Evolutionary conservation across 2,797 vertebrate species (phyloP).

Genomic region (Spheniscus humboldti): DNA sequence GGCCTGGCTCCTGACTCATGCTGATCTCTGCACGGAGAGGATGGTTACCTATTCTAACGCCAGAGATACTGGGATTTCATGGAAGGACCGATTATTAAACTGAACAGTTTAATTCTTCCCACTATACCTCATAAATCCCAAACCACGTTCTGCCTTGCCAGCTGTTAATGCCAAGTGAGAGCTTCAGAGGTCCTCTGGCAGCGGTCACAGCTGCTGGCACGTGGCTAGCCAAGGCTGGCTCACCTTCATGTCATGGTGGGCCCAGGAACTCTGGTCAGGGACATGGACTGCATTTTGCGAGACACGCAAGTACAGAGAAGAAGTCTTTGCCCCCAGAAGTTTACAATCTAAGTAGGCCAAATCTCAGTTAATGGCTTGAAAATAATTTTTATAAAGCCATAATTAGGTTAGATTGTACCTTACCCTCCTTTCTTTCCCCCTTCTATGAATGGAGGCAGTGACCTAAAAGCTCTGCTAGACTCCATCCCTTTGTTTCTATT

Average conservation of each 20-base stretch:
- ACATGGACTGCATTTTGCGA: neutral
- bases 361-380: slow-evolving; percentile 41
- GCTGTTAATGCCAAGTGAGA: neutral
- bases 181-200: neutral
- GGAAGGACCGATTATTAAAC: neutral
- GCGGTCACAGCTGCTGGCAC: neutral
- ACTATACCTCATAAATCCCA: neutral
- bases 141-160: neutral
- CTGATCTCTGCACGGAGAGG: neutral
- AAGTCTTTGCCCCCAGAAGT: neutral
- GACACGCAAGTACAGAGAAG: neutral
- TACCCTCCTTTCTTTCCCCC: neutral
- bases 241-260: neutral
- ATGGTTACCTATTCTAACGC: rapidly evolving
- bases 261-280: neutral
- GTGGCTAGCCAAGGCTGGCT: neutral
- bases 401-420: slow-evolving; percentile 55
- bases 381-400: slow-evolving; percentile 29
- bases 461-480: slow-evolving; percentile 32
- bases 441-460: slow-evolving; percentile 35
- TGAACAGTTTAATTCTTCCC: neutral
- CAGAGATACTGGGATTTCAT: neutral
- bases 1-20: neutral
- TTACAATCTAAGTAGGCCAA: slow-evolving; percentile 27
- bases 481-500: slow-evolving; percentile 37